Conservation (phyloP, 2,797 vertebrate genomes). For the Pangasius mekongensis region DNA sequence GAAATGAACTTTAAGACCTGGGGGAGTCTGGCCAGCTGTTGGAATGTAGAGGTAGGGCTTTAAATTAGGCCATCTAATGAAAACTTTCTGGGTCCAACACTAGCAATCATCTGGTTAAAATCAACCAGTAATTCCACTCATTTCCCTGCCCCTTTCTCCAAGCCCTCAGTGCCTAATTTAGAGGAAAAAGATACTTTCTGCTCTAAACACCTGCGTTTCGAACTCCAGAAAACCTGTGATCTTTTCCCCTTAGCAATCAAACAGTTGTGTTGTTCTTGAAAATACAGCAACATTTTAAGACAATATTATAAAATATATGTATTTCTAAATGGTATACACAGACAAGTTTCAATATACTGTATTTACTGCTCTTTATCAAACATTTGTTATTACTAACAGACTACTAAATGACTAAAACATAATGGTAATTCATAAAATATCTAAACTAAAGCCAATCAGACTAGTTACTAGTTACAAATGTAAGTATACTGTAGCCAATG, state of each 20-base stretch:
- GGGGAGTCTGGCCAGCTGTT: constrained; percentile 73
- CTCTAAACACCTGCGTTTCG: constrained; percentile 94
- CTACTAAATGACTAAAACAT: background rate
- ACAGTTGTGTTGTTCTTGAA: constrained; percentile 43
- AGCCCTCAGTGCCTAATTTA: constrained; percentile 96
- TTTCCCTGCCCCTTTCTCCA: constrained; percentile 89
- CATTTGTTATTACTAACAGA: background rate
- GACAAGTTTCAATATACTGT: background rate
- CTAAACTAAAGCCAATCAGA: background rate
- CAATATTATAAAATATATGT: background rate
- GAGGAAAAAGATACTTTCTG: constrained; percentile 89
- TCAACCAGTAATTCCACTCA: constrained; percentile 98
- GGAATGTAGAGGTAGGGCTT: constrained; percentile 93
- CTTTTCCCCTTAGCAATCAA: constrained; percentile 58
- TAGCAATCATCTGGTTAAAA: constrained; percentile 99
- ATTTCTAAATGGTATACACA: background rate
- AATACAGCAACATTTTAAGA: constrained; percentile 36
- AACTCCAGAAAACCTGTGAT: constrained; percentile 69
- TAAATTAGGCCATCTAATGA: constrained; percentile 99
- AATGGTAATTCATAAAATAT: background rate
- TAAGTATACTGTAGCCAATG: background rate
- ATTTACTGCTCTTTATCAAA: background rate
- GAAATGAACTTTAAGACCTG: constrained; percentile 74
- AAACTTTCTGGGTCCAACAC: constrained; percentile 92
- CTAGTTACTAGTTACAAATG: background rate